These are phyloP conservation scores for Cremastobaeus sp. DNA, from an alignment of 2,888 invertebrate genomes.

Conservation along the genomic window DNA sequence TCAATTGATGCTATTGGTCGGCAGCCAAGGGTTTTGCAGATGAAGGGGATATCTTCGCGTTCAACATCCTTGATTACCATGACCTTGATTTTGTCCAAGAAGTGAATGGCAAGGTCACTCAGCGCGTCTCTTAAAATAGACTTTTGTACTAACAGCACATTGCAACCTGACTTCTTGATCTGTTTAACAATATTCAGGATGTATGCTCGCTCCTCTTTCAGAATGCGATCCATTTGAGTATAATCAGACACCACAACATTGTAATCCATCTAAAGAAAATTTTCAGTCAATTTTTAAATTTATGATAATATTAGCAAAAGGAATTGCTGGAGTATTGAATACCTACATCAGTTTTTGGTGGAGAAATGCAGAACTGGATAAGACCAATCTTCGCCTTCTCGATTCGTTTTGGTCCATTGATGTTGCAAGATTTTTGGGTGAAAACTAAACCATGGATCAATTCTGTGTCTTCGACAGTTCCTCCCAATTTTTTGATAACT, in stretches of 20 bases:
- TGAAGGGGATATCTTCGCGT: conserved; percentile 98
- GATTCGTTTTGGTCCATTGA: conserved; percentile 93
- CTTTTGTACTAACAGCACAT: conserved; percentile 94
- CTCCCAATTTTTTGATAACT: conserved; percentile 97
- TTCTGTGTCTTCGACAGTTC: conserved; percentile 98
- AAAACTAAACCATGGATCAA: conserved; percentile 97
- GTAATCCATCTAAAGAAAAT: conserved; percentile 89
- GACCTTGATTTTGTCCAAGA: conserved; percentile 98
- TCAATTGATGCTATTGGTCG: conserved; percentile 99
- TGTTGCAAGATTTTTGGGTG: conserved; percentile 91
- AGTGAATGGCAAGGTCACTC: conserved; percentile 97
- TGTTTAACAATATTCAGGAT: conserved; percentile 99
- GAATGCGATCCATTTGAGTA: conserved; percentile 99
- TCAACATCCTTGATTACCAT: conserved; percentile 99
- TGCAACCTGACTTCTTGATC: conserved; percentile 99
- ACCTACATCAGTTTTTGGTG: conserved; percentile 97
- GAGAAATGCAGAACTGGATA: conserved; percentile 99
- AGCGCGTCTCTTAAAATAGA: conserved; percentile 94
- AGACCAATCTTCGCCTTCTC: conserved; percentile 99
- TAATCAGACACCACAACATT: conserved; percentile 98
- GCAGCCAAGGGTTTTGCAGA: conserved; percentile 96
- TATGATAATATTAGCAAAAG: too few species aligned
- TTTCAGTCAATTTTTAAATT: neutral
- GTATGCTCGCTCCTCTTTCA: conserved; percentile 98
- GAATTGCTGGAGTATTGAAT: too few species aligned